phyloP scores from a whole-genome alignment of 1,140 invertebrate genomes.

The Teleogryllus occipitalis region DNA sequence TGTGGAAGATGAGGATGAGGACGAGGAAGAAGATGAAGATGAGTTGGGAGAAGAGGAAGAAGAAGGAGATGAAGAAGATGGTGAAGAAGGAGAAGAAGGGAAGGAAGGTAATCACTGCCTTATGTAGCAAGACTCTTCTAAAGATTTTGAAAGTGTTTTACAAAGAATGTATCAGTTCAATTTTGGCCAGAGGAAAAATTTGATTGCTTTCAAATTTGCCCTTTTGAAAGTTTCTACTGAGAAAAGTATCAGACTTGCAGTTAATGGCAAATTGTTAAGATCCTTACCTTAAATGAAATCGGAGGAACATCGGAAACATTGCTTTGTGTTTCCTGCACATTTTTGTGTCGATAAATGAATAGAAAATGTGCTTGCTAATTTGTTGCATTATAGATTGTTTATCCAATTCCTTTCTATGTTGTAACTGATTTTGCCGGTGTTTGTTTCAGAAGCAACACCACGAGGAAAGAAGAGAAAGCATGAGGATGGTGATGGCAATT shows the following conservation, averaged over 20 bases:
- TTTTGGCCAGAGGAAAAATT: neutral
- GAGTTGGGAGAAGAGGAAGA: conserved; percentile 50
- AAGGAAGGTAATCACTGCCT: neutral
- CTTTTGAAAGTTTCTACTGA: neutral
- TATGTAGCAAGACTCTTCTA: too few relatives aligned
- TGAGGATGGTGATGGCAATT: conserved; percentile 14
- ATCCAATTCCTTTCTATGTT: too few relatives aligned
- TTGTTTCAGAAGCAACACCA: conserved; percentile 9
- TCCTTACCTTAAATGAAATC: too few relatives aligned
- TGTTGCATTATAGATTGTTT: too few relatives aligned
- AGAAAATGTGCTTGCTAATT: too few relatives aligned
- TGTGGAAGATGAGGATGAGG: conserved; percentile 47
- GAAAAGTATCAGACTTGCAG: neutral
- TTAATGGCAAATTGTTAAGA: too few relatives aligned
- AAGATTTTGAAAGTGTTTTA: neutral
- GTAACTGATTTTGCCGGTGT: neutral
- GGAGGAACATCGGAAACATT: too few relatives aligned
- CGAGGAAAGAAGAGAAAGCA: conserved; percentile 18
- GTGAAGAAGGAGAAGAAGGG: conserved; percentile 8
- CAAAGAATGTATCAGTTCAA: neutral
- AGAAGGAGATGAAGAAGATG: conserved; percentile 39
- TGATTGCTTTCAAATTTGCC: neutral
- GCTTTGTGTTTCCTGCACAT: too few relatives aligned
- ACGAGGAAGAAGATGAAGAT: conserved; percentile 46
- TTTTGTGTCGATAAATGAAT: too few relatives aligned